Conservation (phyloP, 2,113 vertebrate species). For the Psophia crepitans region DNA sequence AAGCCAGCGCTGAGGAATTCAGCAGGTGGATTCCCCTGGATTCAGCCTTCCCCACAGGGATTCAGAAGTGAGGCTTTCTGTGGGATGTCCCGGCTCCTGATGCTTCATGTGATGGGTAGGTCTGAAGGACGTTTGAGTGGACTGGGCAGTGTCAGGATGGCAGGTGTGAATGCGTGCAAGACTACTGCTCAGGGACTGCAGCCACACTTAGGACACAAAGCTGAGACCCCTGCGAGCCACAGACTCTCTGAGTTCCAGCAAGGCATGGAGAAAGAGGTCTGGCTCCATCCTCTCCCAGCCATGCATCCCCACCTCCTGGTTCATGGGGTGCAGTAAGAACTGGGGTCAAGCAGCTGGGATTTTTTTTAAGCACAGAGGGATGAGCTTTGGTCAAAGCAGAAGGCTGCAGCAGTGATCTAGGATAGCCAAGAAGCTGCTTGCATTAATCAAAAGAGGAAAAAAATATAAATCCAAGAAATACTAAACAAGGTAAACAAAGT, state of each 20-base stretch:
- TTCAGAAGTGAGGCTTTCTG: neutral
- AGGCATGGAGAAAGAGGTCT: neutral
- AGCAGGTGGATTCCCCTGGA: neutral
- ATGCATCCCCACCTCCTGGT: neutral
- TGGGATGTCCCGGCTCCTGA: neutral
- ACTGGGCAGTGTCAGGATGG: neutral
- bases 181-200: accelerated
- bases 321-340: accelerated
- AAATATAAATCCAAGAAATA: neutral
- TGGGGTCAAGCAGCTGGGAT: neutral
- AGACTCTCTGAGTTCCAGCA: neutral
- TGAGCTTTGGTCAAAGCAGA: neutral
- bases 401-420: neutral
- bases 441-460: neutral
- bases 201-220: neutral
- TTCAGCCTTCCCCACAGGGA: neutral
- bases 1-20: neutral
- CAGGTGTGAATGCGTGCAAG: neutral
- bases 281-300: neutral
- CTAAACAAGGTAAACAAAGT: neutral
- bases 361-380: neutral
- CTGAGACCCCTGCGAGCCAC: neutral
- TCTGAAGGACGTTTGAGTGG: neutral
- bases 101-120: neutral
- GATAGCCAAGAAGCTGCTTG: neutral